Percentiles rank a stretch among this genome's conserved stretches.
These are phyloP conservation scores for Sisyra terminalis DNA, from an alignment of 2,888 invertebrate species.

Conservation along the genomic window DNA sequence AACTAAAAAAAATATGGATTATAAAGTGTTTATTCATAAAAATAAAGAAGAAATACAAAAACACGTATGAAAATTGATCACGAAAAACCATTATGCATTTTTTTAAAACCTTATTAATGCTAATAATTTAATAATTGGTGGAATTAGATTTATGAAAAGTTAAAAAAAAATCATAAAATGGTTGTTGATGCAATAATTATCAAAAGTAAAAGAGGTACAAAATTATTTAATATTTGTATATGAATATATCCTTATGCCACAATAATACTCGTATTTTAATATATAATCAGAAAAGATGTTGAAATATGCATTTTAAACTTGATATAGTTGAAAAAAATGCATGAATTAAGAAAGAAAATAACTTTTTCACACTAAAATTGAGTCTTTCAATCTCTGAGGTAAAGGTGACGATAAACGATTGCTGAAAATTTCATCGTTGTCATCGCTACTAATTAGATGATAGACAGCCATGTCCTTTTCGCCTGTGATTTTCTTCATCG, in stretches of 20 bases:
- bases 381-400: constrained; percentile 4
- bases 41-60: too few species aligned
- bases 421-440: constrained; percentile 11
- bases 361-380: constrained; percentile 2
- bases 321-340: background rate
- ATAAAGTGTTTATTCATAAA: too few species aligned
- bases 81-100: too few species aligned
- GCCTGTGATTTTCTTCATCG: constrained; percentile 36
- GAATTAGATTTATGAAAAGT: too few species aligned
- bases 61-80: too few species aligned
- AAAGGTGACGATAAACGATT: constrained; percentile 1
- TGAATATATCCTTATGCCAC: constrained; percentile 2
- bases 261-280: background rate
- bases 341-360: background rate
- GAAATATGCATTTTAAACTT: background rate
- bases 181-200: background rate
- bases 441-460: constrained; percentile 39
- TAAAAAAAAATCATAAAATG: too few species aligned
- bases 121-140: too few species aligned
- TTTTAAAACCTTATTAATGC: too few species aligned
- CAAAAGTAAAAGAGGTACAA: background rate
- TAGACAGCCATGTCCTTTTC: constrained; percentile 48
- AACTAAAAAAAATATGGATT: too few species aligned
- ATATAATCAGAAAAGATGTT: background rate
- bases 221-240: background rate